A percentile compares a stretch with the other conserved stretches of the same genome.
Conservation (phyloP, 2,113 vertebrate genomes). For the Hystrix brachyura region DNA sequence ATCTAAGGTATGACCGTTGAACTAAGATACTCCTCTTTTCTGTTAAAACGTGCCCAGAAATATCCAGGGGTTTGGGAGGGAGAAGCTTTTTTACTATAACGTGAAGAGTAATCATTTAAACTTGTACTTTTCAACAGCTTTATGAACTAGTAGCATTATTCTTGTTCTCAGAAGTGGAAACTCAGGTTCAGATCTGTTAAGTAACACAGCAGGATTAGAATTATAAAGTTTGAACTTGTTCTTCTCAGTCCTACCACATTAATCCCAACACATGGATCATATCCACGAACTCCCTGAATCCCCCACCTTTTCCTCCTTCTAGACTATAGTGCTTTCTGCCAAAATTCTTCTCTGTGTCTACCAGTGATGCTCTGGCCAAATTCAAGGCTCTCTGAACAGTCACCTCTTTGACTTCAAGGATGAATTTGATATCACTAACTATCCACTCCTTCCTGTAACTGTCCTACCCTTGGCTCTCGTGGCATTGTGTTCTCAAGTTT, state of each 20-base stretch:
- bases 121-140: slow-evolving; percentile 10
- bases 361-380: slow-evolving; percentile 7
- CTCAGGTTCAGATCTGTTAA: slow-evolving; percentile 4
- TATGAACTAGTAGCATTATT: neutral
- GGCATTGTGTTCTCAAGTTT: slow-evolving; percentile 59
- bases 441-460: slow-evolving; percentile 65
- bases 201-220: neutral
- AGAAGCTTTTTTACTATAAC: neutral
- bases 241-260: slow-evolving; percentile 21
- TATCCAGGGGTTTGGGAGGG: neutral
- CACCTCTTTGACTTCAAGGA: slow-evolving; percentile 48
- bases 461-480: slow-evolving; percentile 33
- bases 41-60: neutral
- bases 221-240: slow-evolving; percentile 25
- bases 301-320: neutral
- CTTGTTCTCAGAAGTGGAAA: slow-evolving; percentile 20
- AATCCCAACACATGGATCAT: neutral
- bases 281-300: neutral
- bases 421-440: slow-evolving; percentile 59
- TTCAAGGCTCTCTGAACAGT: slow-evolving; percentile 54
- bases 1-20: neutral
- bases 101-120: slow-evolving; percentile 26
- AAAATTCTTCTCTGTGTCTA: slow-evolving; percentile 24
- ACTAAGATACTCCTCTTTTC: neutral
- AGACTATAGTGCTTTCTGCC: neutral